A percentile compares a stretch with the other conserved stretches of the same genome.
These are phyloP conservation scores for Eilema depressum DNA, from an alignment of 2,888 invertebrate species.

Conservation along the genomic window DNA sequence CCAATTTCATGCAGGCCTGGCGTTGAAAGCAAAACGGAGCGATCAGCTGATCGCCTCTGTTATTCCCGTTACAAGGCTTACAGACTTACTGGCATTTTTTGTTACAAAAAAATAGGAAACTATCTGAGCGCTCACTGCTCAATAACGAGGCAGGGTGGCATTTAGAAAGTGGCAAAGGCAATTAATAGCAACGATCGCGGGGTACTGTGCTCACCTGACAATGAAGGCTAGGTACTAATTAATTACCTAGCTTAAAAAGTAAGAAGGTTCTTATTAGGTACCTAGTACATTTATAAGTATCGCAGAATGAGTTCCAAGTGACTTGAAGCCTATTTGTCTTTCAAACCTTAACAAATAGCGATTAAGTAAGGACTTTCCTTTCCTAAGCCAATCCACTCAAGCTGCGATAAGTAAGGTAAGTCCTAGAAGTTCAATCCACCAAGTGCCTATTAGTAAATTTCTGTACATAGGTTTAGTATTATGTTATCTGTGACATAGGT, in stretches of 20 bases:
- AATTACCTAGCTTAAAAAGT: no score
- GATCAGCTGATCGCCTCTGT: constrained; percentile 20
- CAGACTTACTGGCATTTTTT: background rate
- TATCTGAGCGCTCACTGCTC: background rate
- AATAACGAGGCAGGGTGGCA: background rate
- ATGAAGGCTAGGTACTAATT: no score
- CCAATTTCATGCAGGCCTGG: constrained; percentile 12
- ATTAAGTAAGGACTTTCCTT: background rate
- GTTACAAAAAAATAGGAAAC: constrained; percentile 2
- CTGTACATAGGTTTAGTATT: no score
- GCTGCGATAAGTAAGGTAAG: background rate
- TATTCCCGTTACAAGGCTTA: constrained; percentile 1
- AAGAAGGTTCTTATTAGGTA: no score
- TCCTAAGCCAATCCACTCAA: background rate
- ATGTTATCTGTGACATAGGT: no score
- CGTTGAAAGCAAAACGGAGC: constrained; percentile 14
- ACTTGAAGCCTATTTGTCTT: no score
- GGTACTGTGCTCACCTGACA: no score
- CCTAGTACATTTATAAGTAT: no score
- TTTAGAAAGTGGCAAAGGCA: background rate
- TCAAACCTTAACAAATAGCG: no score
- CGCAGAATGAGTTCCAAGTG: no score
- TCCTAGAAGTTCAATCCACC: background rate
- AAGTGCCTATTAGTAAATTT: background rate
- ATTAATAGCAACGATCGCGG: no score